Conservation (phyloP, 2,797 vertebrate species). For the Centroberyx gerrardi region DNA sequence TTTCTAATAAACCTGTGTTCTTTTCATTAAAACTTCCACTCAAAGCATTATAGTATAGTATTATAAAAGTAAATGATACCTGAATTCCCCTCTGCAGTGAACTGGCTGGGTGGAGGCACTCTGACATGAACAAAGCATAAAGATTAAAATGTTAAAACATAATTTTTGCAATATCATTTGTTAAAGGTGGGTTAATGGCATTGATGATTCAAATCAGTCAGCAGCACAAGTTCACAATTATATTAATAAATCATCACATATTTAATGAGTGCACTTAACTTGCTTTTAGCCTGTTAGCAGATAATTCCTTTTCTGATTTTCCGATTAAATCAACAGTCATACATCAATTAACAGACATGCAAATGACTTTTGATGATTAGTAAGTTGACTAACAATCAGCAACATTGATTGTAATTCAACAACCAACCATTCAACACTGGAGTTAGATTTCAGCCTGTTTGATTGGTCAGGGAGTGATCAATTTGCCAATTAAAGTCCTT, state of each 20-base stretch:
- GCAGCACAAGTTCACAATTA: slow-evolving; percentile 10
- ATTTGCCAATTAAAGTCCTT: slow-evolving; percentile 4
- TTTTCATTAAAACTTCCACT: background rate
- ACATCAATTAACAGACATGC: slow-evolving; percentile 32
- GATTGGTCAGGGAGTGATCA: slow-evolving; percentile 14
- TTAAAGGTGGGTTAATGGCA: slow-evolving; percentile 6
- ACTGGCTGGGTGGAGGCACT: slow-evolving; percentile 84
- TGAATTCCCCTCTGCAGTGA: slow-evolving; percentile 76
- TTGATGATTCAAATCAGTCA: background rate
- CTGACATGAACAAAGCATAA: slow-evolving; percentile 67
- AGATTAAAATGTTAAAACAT: slow-evolving; percentile 13
- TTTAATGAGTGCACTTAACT: slow-evolving; percentile 16
- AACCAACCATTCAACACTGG: background rate
- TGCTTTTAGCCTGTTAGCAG: too few relatives aligned
- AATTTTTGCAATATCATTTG: background rate
- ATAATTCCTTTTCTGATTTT: slow-evolving; percentile 31
- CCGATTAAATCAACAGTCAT: slow-evolving; percentile 21
- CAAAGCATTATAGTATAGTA: background rate
- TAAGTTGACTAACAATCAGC: slow-evolving; percentile 37
- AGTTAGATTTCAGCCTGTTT: slow-evolving; percentile 17
- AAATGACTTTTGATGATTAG: slow-evolving; percentile 42
- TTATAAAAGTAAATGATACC: slow-evolving; percentile 60
- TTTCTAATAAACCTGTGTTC: background rate
- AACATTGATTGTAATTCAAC: slow-evolving; percentile 13
- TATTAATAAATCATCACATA: slow-evolving; percentile 7